These are phyloP conservation scores for Pandemis corylana DNA, from an alignment of 2,888 invertebrate species.

Conservation along the genomic window DNA sequence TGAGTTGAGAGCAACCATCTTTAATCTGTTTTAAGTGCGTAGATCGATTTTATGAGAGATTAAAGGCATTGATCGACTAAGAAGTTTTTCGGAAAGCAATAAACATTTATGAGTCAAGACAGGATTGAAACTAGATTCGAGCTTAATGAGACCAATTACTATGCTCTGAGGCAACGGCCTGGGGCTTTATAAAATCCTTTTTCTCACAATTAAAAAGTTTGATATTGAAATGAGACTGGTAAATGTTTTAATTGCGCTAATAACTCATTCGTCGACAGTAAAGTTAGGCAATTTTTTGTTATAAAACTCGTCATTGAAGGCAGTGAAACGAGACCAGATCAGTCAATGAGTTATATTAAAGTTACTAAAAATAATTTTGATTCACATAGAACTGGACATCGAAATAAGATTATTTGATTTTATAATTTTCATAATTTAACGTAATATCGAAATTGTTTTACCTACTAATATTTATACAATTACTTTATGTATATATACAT, in stretches of 20 bases:
- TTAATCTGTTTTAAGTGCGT: slow-evolving; percentile 79
- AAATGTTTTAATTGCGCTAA: slow-evolving; percentile 35
- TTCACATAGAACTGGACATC: too few relatives aligned
- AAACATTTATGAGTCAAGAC: slow-evolving; percentile 61
- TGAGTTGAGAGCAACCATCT: slow-evolving; percentile 71
- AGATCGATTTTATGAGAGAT: slow-evolving; percentile 78
- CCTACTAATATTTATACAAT: not conserved
- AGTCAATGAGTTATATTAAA: not conserved
- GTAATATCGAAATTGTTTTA: not conserved
- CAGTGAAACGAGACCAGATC: slow-evolving; percentile 10
- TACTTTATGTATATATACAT: not conserved
- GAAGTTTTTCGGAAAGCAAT: slow-evolving; percentile 66
- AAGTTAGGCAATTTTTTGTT: slow-evolving; percentile 24
- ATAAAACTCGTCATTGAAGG: slow-evolving; percentile 13
- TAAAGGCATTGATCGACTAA: slow-evolving; percentile 75
- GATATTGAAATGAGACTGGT: slow-evolving; percentile 31
- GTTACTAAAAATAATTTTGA: not conserved
- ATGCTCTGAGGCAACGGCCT: slow-evolving; percentile 48
- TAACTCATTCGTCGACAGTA: slow-evolving; percentile 29
- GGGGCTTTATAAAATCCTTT: slow-evolving; percentile 41
- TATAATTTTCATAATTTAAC: too few relatives aligned
- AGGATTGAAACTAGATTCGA: slow-evolving; percentile 57
- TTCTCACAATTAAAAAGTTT: slow-evolving; percentile 34
- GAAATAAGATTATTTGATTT: too few relatives aligned
- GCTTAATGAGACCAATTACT: slow-evolving; percentile 63